Evolutionary conservation across 35 echinoderm and acorn worm species (phyloP).

Genomic region (Hemicentrotus pulcherrimus): DNA sequence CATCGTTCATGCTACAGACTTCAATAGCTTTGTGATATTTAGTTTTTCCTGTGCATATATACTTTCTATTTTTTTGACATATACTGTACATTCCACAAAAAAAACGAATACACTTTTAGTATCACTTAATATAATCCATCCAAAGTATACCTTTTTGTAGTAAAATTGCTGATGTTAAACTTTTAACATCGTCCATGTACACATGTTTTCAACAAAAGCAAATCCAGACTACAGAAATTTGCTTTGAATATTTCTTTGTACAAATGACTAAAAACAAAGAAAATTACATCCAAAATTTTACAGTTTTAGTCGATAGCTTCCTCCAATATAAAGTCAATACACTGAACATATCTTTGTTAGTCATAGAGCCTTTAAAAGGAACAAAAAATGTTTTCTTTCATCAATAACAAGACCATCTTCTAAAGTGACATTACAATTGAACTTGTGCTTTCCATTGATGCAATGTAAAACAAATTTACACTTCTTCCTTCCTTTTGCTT

Average conservation of each 20-base stretch:
- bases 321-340: neutral
- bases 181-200: conserved; percentile 26
- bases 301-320: neutral
- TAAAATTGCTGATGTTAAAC: neutral
- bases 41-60: conserved; percentile 24
- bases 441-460: conserved; percentile 5
- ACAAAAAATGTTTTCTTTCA: neutral
- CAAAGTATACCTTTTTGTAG: neutral
- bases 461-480: neutral
- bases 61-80: conserved; percentile 13
- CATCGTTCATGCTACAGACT: neutral
- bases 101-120: conserved; percentile 37
- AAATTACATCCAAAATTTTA: neutral
- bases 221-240: conserved; percentile 41
- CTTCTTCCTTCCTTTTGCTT: neutral
- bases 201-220: neutral
- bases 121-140: conserved; percentile 49
- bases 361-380: neutral
- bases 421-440: neutral
- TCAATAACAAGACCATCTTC: neutral
- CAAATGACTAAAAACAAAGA: conserved; percentile 45
- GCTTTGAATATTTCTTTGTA: conserved; percentile 47
- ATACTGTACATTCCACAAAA: conserved; percentile 49
- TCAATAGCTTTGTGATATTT: neutral
- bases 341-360: neutral